These are phyloP conservation scores for Cynaeus angustus DNA, from an alignment of 2,888 invertebrate species.

Conservation along the genomic window DNA sequence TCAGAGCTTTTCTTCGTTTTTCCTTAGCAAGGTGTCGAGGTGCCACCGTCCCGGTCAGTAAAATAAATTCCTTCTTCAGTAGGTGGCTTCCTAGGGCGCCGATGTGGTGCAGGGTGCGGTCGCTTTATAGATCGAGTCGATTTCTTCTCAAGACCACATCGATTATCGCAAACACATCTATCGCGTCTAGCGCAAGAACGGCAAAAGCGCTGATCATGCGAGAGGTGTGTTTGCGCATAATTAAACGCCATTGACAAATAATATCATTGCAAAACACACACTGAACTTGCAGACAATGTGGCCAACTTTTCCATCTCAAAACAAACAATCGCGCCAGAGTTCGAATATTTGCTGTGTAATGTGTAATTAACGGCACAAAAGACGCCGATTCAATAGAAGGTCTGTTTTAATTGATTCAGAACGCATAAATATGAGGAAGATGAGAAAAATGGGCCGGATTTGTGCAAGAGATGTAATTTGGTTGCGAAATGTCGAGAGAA, in stretches of 20 bases:
- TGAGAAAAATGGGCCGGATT: slow-evolving; percentile 27
- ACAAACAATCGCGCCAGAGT: slow-evolving; percentile 32
- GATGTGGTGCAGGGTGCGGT: slow-evolving; percentile 42
- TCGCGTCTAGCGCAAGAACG: not conserved
- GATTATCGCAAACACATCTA: slow-evolving; percentile 30
- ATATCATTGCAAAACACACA: slow-evolving; percentile 38
- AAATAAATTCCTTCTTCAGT: slow-evolving; percentile 29
- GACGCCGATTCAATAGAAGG: slow-evolving; percentile 24
- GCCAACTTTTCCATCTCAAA: slow-evolving; percentile 28
- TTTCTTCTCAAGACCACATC: slow-evolving; percentile 4
- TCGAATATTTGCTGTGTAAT: slow-evolving; percentile 33
- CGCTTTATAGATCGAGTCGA: slow-evolving; percentile 29
- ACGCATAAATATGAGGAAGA: slow-evolving; percentile 21
- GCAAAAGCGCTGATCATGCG: slow-evolving; percentile 25
- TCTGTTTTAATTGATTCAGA: slow-evolving; percentile 29
- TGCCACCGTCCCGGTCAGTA: slow-evolving; percentile 21
- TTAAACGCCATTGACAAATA: slow-evolving; percentile 37
- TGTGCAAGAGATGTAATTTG: slow-evolving; percentile 34
- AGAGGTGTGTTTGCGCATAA: slow-evolving; percentile 29
- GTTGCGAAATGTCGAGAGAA: slow-evolving; percentile 38
- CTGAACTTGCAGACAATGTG: slow-evolving; percentile 24
- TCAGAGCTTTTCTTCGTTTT: slow-evolving; percentile 1
- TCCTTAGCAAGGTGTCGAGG: slow-evolving; percentile 1
- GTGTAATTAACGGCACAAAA: slow-evolving; percentile 42
- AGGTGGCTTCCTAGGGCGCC: slow-evolving; percentile 42